Evolutionary conservation across 2,888 invertebrate genomes (phyloP), one percentile per base, ranked within the genome.

Genomic region (Meandrusa payeni): DNA sequence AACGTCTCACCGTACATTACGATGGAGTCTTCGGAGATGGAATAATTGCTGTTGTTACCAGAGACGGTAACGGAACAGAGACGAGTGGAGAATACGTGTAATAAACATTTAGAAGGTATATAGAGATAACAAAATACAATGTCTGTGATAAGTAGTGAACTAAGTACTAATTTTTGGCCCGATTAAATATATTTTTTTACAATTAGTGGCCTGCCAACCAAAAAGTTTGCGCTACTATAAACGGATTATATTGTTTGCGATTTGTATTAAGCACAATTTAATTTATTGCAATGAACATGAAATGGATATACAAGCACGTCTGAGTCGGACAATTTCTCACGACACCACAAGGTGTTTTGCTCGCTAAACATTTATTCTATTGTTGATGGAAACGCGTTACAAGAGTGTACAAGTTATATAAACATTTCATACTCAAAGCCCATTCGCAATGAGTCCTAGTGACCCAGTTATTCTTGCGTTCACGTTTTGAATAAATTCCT

Each of bases 1-100:
- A 40, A 49, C 38, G 52, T 51, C 47, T 37, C 10, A 11, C 29
- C 26, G n/a, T 44, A 20, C 9, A 23, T 38, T 27, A 39, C 31
- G 20, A 13, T 19, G 15, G 5, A 26, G 33, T 28, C 10, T 28
- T 39, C 31, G 22, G 24, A 27, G 23, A 28, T 20, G 26, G 34
- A n/a, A 41, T 29, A 28, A 40, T 36, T 29, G 24, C 10, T n/a
- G 10, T 17, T 33, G 38, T 44, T 38, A 12, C 12, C 15, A 12
- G 19, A 27, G 38, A 15, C 10, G 1, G 17, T 17, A 6, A 27
- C n/a, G 24, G 11, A 17, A 37, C 23, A 26, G n/a, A n/a, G n/a
- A n/a, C n/a, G n/a, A n/a, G n/a, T n/a, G n/a, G n/a, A n/a, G n/a
- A n/a, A n/a, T n/a, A n/a, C n/a, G n/a, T n/a, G n/a, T n/a, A n/a